Evolutionary conservation across 2,888 invertebrate species (phyloP), one percentile per base, ranked within the genome.

Genomic region (Phengaris arion): DNA sequence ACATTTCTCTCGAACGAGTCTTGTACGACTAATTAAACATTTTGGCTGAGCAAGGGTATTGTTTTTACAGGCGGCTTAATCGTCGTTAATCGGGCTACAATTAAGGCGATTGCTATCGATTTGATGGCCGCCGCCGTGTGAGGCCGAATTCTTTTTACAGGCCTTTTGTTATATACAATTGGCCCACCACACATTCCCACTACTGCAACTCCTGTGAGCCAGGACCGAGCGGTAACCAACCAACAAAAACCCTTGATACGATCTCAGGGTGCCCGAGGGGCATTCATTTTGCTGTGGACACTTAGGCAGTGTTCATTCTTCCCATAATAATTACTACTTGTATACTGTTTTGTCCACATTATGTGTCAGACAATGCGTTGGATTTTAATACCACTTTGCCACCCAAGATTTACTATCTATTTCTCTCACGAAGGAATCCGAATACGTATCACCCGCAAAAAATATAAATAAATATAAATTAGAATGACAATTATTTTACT

Each of bases 21-120:
- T 22, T 22, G 76, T 74, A 75, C 76, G 79, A 81, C 82, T 85
- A 86, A 86, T 86, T 85, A 84, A 83, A 85, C 83, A 83, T 83
- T 83, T 86, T 82, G 82, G 80, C 78, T 77, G 78, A 80, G 80
- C 80, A 78, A 80, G 80, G 79, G 79, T 81, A 79, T 79, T 81
- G 85, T 87, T 88, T 87, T 87, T 87, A 83, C 84, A 78, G 81
- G 83, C 83, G 80, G 81, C 84, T 84, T 87, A 88, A 87, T 86
- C 86, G 86, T 80, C 80, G 82, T 83, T 87, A 88, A 88, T 87
- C 87, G 87, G 80, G 78, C 80, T 76, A 82, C 85, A 87, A 89
- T 89, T 89, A 88, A 86, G 82, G 79, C 84, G 86, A 87, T 88
- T 86, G 85, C 69, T 85, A 87, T 86, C 86, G 86, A 84, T 85